phyloP scores from a whole-genome alignment of 2,797 vertebrate genomes.

The Chelon auratus region DNA sequence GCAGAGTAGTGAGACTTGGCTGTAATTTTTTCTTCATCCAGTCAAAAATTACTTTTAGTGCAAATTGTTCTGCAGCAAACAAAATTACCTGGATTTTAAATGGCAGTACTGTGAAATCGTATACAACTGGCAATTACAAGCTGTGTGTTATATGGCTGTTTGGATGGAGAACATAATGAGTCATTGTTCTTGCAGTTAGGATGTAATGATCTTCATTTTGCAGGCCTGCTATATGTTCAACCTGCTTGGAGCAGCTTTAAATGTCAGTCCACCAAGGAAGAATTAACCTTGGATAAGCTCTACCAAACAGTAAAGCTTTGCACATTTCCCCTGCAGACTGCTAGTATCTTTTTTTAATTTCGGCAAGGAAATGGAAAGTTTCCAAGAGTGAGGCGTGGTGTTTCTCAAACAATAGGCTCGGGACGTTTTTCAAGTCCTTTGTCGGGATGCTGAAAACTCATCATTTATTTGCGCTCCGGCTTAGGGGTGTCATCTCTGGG shows the following conservation, averaged over 20 bases:
- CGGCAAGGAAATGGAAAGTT: slow-evolving; percentile 16
- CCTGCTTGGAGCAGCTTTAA: slow-evolving; percentile 21
- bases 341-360: slow-evolving; percentile 11
- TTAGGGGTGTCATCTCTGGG: slow-evolving; percentile 2
- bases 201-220: slow-evolving; percentile 1
- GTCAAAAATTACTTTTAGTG: neutral
- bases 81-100: neutral
- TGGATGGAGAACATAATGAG: neutral
- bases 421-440: slow-evolving; percentile 48
- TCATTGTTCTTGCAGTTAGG: neutral
- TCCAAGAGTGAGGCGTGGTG: slow-evolving; percentile 34
- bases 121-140: neutral
- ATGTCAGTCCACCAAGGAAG: slow-evolving; percentile 18
- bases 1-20: too few relatives aligned
- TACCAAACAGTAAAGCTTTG: slow-evolving; percentile 7
- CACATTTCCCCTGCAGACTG: slow-evolving; percentile 2
- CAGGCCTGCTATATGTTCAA: neutral
- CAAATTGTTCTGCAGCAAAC: too few relatives aligned
- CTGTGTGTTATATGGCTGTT: neutral
- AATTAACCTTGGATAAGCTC: slow-evolving; percentile 18
- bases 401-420: slow-evolving; percentile 49
- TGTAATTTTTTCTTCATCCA: neutral
- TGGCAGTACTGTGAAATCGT: neutral
- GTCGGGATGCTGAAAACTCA: slow-evolving; percentile 35
- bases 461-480: slow-evolving; percentile 56